Percentiles rank a stretch among this genome's conserved stretches.
Evolutionary conservation across 2,888 invertebrate genomes (phyloP).

Genomic region (Sthenelais limicola): DNA sequence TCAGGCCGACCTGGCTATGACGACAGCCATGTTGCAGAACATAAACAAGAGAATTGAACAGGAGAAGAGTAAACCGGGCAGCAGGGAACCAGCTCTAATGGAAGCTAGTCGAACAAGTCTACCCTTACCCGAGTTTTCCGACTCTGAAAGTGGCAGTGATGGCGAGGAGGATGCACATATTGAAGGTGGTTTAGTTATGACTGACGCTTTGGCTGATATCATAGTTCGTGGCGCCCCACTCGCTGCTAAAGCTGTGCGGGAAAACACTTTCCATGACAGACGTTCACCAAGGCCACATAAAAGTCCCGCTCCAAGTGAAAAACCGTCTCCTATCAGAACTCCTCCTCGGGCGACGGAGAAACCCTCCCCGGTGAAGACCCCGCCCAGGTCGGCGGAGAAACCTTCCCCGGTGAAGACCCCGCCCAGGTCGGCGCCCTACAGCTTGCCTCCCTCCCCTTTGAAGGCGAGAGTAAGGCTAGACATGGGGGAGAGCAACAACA

Average conservation of each 20-base stretch:
- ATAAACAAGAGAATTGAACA: constrained; percentile 4
- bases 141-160: constrained; percentile 9
- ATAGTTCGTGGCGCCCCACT: constrained; percentile 31
- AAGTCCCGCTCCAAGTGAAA: background rate
- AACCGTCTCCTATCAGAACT: background rate
- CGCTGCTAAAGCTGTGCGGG: constrained; percentile 37
- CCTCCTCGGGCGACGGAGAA: background rate
- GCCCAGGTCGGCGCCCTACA: no score
- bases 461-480: background rate
- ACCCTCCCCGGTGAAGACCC: background rate
- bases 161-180: background rate
- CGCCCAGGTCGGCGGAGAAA: no score
- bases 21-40: no score
- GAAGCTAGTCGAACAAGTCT: background rate
- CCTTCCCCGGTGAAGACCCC: no score
- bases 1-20: no score
- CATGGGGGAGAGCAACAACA: background rate
- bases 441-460: background rate
- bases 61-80: constrained; percentile 1
- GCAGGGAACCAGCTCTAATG: background rate
- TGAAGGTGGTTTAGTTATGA: constrained; percentile 5
- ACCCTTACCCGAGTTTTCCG: background rate
- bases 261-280: background rate
- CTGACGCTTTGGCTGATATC: constrained; percentile 33
- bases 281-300: background rate